Evolutionary conservation across 2,797 vertebrate species (phyloP), one percentile per base, ranked within the genome.

Genomic region (Sebastes kiyomatsui): DNA sequence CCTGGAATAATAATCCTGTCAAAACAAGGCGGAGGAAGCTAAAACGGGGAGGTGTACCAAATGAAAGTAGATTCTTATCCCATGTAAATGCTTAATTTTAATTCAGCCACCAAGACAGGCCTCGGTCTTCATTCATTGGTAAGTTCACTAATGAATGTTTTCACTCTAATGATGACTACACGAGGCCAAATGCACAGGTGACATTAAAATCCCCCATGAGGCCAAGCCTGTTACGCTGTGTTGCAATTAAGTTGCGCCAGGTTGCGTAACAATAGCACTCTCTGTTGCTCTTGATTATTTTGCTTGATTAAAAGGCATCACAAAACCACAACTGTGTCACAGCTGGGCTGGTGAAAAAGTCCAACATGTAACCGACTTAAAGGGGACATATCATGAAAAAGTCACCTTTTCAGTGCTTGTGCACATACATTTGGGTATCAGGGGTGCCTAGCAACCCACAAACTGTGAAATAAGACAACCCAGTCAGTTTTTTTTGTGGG

Each of bases 151-250:
- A 76, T 42, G 67, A 74, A 65, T 73, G 64, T 30, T 18, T 73
- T 77, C 14, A 7, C 32, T 68, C 64, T 76, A 68, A 79, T 73
- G 28, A 38, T 38, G 74, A 60, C 65, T 59, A 18, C 73, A 38
- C 7, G 61, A 72, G 74, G 66, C 72, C 60, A 71, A 83, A 85
- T n/a, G 80, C 67, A 84, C 81, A 84, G 81, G 80, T 90, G 84
- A 78, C 62, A 23, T 42, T 64, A 55, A 67, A 68, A 65, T 62
- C 73, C 46, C 79, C 62, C 66, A 23, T 0, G 54, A 81, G 80
- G 80, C 38, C 14, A 9, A 42, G 68, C 14, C 60, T 70, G 52
- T 66, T 27, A 35, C 23, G 30, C 38, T 38, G 75, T 81, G 84
- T 82, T 87, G 84, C 75, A 76, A 42, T 80, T 32, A 62, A 54